Conservation (phyloP, 2,888 invertebrate species). For the Harmothoe impar region DNA sequence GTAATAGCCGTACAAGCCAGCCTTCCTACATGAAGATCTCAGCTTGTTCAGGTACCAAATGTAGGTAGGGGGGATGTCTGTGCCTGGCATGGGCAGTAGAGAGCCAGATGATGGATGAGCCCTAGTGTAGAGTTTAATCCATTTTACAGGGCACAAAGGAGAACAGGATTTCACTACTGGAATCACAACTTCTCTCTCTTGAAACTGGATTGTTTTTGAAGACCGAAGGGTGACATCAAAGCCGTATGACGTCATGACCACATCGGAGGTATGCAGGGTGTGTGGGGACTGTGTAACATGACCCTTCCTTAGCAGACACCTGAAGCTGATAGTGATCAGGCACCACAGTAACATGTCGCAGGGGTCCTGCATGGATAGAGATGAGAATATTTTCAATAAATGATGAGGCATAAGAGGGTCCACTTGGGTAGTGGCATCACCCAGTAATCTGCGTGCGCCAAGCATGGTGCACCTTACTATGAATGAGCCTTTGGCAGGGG, state of each 20-base stretch:
- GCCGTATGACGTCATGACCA: too few species aligned
- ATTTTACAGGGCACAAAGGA: neutral
- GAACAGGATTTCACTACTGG: neutral
- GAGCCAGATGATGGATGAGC: neutral
- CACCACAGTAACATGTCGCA: neutral
- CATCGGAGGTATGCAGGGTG: neutral
- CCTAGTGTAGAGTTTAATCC: neutral
- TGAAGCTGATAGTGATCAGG: neutral
- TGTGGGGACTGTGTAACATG: neutral
- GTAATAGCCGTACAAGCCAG: neutral
- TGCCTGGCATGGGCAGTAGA: neutral
- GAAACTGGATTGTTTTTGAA: neutral
- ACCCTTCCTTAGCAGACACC: neutral
- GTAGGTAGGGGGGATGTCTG: neutral
- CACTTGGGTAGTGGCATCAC: too few species aligned
- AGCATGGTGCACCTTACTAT: neutral
- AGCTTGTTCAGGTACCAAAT: neutral
- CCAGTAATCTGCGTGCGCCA: neutral
- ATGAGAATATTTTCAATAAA: neutral
- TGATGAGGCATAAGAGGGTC: neutral
- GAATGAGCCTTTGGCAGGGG: neutral
- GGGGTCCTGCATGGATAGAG: neutral
- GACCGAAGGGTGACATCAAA: neutral
- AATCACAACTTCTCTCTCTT: neutral
- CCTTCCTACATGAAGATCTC: neutral